Evolutionary conservation across 2,888 invertebrate species (phyloP).

Genomic region (Calephelis perditalis): DNA sequence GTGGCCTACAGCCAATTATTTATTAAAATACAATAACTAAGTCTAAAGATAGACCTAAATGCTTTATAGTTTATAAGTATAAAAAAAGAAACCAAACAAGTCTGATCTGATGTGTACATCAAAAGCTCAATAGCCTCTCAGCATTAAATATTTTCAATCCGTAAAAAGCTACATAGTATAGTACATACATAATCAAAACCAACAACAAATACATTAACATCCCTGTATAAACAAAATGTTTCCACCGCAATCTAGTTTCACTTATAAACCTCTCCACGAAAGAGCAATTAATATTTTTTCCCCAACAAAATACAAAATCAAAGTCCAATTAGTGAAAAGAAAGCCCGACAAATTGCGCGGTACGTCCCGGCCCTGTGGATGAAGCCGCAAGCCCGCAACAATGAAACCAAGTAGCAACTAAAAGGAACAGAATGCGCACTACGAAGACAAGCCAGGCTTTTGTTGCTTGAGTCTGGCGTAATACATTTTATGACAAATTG

Average conservation of each 20-base stretch:
- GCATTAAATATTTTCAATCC: too few species aligned
- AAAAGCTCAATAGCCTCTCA: too few species aligned
- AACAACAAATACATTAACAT: too few species aligned
- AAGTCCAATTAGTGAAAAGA: conserved; percentile 26
- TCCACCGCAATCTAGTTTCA: not conserved
- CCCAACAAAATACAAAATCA: conserved; percentile 20
- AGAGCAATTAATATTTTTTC: conserved; percentile 20
- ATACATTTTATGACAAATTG: conserved; percentile 65
- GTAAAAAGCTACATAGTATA: too few species aligned
- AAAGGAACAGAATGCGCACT: conserved; percentile 34
- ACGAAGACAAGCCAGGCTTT: conserved; percentile 38
- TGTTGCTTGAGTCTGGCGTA: conserved; percentile 43
- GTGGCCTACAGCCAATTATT: too few species aligned
- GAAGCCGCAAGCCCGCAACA: conserved; percentile 48
- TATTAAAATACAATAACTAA: too few species aligned
- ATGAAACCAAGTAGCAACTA: conserved; percentile 40
- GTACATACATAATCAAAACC: too few species aligned
- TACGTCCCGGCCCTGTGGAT: conserved; percentile 37
- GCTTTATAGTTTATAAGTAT: too few species aligned
- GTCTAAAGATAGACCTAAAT: too few species aligned
- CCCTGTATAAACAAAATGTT: too few species aligned
- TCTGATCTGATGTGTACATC: too few species aligned
- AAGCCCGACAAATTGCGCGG: conserved; percentile 27
- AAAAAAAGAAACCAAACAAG: too few species aligned
- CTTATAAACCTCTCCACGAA: conserved; percentile 13